Conservation (phyloP, 2,113 vertebrate species). For the Rostratula benghalensis region DNA sequence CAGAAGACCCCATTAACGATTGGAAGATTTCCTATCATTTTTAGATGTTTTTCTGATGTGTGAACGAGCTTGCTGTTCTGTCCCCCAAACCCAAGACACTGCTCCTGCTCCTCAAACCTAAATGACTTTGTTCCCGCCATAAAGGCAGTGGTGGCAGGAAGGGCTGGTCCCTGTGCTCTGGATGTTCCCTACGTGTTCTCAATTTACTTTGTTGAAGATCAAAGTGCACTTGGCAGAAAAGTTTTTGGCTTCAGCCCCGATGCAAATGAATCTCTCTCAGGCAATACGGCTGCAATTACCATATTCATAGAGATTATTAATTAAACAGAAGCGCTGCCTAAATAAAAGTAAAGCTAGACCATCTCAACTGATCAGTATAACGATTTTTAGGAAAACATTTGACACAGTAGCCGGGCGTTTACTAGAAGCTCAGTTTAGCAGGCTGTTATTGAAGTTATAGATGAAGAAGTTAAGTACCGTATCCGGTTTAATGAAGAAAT, state of each 20-base stretch:
- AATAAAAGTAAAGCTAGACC: neutral
- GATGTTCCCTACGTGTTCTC: neutral
- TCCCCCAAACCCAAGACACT: neutral
- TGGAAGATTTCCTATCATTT: neutral
- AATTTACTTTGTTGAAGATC: neutral
- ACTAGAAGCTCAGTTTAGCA: neutral
- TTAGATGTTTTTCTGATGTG: neutral
- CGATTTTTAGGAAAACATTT: neutral
- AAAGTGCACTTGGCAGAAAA: neutral
- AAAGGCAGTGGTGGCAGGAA: neutral
- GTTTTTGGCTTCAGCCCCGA: neutral
- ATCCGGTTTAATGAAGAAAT: conserved; percentile 35
- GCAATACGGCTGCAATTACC: conserved; percentile 2
- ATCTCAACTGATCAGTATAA: neutral
- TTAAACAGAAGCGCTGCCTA: conserved; percentile 7
- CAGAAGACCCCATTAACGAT: neutral
- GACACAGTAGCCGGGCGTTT: neutral
- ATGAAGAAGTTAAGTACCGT: neutral
- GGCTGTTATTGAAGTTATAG: neutral
- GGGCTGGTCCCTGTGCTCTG: neutral
- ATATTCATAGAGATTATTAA: conserved; percentile 21
- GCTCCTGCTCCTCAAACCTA: neutral
- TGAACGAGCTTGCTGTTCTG: neutral
- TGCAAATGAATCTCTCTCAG: neutral
- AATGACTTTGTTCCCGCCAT: neutral